Evolutionary conservation across 2,113 vertebrate genomes (phyloP), one percentile per base, ranked within the genome.

Genomic region (Geothlypis trichas): DNA sequence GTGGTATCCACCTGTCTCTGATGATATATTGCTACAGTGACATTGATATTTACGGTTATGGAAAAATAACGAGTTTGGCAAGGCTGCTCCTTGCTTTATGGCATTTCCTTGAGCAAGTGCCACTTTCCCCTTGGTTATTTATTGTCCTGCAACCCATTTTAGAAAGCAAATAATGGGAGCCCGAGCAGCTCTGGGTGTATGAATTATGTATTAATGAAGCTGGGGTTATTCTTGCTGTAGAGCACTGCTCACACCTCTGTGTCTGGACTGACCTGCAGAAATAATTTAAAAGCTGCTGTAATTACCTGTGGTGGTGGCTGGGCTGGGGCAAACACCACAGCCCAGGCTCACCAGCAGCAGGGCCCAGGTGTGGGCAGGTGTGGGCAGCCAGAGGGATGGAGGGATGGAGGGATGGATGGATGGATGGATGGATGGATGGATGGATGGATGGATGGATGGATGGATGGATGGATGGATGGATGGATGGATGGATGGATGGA

Each of bases 331-430:
- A 17, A 4, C 8, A 5, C 0, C 0, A 11, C 10, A 20, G 37
- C 24, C 41, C 19, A 1, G 10, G 33, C 19, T 42, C 54, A 2
- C 7, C 9, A 10, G 11, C 22, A 19, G 20, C 0, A 0, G 4
- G 13, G 26, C 2, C 10, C 33, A 5, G 52, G n/a, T 14, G 12
- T n/a, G 51, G 30, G 3, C 18, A 2, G 11, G 24, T 4, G 13
- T 23, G 42, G 62, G 54, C 55, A n/a, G 31, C 6, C 27, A 23
- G 65, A 3, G 14, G 3, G 2, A 9, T 5, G 41, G 39, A 37
- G 2, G 65, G 44, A 9, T 12, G 49, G 67, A 37, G 4, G 2
- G 1, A 7, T 8, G 2, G 2, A 9, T 15, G 2, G 2, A 7
- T 11, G 2, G 2, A 9, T 27, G 1, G 2, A 8, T 15, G 46